These are phyloP conservation scores for Drosophila lacertosa DNA, from an alignment of 1,140 invertebrate genomes.

Conservation along the genomic window DNA sequence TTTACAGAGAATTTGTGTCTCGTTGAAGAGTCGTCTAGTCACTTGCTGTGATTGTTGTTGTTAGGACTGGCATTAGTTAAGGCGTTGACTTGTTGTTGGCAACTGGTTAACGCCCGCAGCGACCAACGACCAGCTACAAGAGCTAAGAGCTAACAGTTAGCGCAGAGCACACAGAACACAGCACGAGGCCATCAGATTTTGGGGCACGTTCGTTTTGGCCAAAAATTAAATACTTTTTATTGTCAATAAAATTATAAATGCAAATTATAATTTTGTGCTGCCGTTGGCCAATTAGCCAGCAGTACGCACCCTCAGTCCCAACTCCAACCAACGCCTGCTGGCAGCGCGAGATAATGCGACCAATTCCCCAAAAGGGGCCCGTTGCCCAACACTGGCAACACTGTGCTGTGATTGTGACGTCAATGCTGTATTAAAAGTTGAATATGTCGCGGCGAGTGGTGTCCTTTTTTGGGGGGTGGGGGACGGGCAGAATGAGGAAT, in stretches of 20 bases:
- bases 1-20: slow-evolving; percentile 31
- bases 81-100: slow-evolving; percentile 54
- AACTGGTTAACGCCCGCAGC: slow-evolving; percentile 26
- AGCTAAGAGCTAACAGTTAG: slow-evolving; percentile 4
- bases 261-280: slow-evolving; percentile 82
- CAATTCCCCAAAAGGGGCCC: slow-evolving; percentile 26
- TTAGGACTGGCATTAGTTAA: slow-evolving; percentile 34
- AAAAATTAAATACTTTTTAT: slow-evolving; percentile 82
- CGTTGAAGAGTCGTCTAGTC: not conserved
- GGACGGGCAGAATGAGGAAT: not conserved
- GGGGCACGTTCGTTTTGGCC: slow-evolving; percentile 45
- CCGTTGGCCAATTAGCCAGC: slow-evolving; percentile 70
- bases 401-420: slow-evolving; percentile 68
- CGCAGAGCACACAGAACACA: not conserved
- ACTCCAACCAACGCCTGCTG: slow-evolving; percentile 15
- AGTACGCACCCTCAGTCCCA: not conserved
- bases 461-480: not conserved
- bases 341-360: slow-evolving; percentile 62
- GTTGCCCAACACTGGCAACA: slow-evolving; percentile 17
- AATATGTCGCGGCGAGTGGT: slow-evolving; percentile 63
- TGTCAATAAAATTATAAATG: slow-evolving; percentile 83
- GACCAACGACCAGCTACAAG: not conserved
- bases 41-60: slow-evolving; percentile 16
- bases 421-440: slow-evolving; percentile 76
- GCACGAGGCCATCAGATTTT: slow-evolving; percentile 33